Evolutionary conservation across 2,888 invertebrate genomes (phyloP), one percentile per base, ranked within the genome.

Genomic region (Drosophila algonquin): DNA sequence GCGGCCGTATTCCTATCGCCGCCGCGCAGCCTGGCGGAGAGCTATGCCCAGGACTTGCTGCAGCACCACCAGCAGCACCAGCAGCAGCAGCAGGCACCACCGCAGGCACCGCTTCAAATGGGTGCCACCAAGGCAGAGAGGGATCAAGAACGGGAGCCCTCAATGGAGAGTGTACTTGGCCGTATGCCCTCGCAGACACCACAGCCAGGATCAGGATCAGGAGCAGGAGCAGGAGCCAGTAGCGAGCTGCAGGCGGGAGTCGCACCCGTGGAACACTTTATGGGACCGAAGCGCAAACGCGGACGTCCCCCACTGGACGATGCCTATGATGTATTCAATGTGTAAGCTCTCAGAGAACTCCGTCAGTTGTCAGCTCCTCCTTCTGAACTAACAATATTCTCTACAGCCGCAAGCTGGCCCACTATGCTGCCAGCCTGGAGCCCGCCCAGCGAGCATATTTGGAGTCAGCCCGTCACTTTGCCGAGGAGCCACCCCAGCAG

Each of bases 271-370:
- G 89, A 83, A 50, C 81, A 88, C 6, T 90, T 89, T 61, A 70
- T 90, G 77, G 70, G 93, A 92, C 89, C 95, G 93, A 93, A 93
- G 93, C 90, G 92, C 81, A 95, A 95, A 90, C 93, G 95, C 50
- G 95, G 95, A 35, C 92, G 95, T 73, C 95, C 95, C 7, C 95
- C 95, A 55, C 93, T 95, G 86, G 95, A 95, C 89, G 94, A 92
- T 67, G 87, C 92, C 44, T 92, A 92, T 69, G 92, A 92, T 75
- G 91, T 91, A 1, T 92, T 91, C 64, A 92, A 91, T 86, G 89
- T 91, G 92, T 92, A 83, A 89, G 91, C 47, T 16, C 10, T 6
- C 18, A n/a, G n/a, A n/a, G 14, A 12, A 4, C 12, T 10, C 4
- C 24, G 24, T 18, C 1, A 3, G 45, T 30, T 30, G 8, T 30